Base-by-base conservation (phyloP, 2,113 vertebrate genomes). In the Melanocharis versteri region DNA sequence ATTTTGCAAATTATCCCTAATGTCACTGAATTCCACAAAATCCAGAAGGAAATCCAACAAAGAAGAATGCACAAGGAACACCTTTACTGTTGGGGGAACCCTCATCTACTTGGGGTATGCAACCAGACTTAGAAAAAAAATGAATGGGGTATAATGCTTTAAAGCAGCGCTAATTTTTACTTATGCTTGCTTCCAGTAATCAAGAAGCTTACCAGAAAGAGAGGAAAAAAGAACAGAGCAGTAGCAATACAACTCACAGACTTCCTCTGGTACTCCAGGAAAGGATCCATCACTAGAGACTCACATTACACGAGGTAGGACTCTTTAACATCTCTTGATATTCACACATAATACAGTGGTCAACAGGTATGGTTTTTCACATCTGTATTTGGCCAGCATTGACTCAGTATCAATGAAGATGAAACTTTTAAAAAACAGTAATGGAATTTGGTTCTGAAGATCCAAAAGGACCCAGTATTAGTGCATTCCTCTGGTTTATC, bases 381-480 rank as follows among this genome's bases (percentile, higher is more conserved):
- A 24, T 23, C 6, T 42, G 1, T 31, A 53, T 37, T 45, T 17
- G 27, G 35, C n/a, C 57, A 68, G 54, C 39, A 57, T 2, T 47
- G 13, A 45, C 39, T 58, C 2, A 0, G 1, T 22, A 33, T 27
- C 23, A n/a, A 22, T 79, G 6, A 58, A 64, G 17, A 21, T 13
- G 14, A 66, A 6, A 21, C 10, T 37, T 31, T 54, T 42, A 20
- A 40, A 71, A 78, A 60, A 20, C 9, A 90, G 8, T 17, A 19
- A 39, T 7, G 4, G 2, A 72, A 81, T 44, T 31, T 19, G 6
- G 6, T 26, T 57, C 60, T 51, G 44, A 89, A 83, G 53, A 58
- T 68, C 4, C 8, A 13, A 13, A 78, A 83, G 20, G 22, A 83
- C 3, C 2, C 31, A 72, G 1, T 37, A 58, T 23, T 71, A 30